Conservation (phyloP, 2,113 vertebrate species). For the Gambusia affinis region DNA sequence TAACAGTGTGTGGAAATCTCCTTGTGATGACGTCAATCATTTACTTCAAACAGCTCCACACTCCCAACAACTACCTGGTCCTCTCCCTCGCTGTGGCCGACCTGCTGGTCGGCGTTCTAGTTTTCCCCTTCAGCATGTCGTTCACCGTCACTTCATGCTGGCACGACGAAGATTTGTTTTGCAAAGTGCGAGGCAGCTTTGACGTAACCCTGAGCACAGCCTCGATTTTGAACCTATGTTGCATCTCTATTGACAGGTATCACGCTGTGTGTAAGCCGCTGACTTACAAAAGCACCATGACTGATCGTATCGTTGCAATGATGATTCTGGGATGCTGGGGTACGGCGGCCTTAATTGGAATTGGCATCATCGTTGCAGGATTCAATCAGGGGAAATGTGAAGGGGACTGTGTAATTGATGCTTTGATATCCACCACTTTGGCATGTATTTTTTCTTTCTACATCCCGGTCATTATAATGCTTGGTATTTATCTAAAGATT, state of each 20-base stretch:
- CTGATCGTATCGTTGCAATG: background rate
- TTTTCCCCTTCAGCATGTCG: background rate
- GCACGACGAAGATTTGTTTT: background rate
- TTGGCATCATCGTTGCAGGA: constrained; percentile 1
- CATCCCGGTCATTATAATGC: constrained; percentile 8
- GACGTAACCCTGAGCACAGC: constrained; percentile 1
- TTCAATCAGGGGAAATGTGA: background rate
- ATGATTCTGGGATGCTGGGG: constrained; percentile 8
- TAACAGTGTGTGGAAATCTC: constrained; percentile 9
- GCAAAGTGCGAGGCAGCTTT: constrained; percentile 8
- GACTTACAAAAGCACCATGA: constrained; percentile 2
- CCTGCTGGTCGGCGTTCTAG: background rate
- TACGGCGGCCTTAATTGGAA: background rate
- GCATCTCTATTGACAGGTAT: constrained; percentile 12
- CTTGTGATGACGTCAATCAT: constrained; percentile 2
- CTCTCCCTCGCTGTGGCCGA: constrained; percentile 7
- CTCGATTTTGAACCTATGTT: constrained; percentile 11
- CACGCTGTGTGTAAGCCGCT: constrained; percentile 15
- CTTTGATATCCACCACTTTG: background rate
- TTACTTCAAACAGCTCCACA: constrained; percentile 14
- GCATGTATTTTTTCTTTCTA: constrained; percentile 2
- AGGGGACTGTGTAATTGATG: background rate
- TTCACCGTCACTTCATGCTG: background rate
- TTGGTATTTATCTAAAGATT: constrained; percentile 24
- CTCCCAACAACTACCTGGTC: background rate